Base-by-base conservation (phyloP, 2,888 invertebrate species). In the Callinectes sapidus region DNA sequence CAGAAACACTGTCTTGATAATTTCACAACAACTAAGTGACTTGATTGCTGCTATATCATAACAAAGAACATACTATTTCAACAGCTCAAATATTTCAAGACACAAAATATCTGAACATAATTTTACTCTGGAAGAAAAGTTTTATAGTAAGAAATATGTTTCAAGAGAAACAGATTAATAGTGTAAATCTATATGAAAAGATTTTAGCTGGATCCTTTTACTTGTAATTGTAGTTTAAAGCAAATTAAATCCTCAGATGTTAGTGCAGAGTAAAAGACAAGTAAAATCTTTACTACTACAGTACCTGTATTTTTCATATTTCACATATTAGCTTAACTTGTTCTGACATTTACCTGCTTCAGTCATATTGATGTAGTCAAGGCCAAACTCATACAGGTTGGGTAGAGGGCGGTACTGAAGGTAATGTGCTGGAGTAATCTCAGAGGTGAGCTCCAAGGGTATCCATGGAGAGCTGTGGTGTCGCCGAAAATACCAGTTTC, bases 331-430 rank as follows among this genome's bases (percentile, higher is more conserved):
- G 6, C 28, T 71, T n/a, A n/a, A 28, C n/a, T 71, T 71, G 71
- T 71, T 71, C 28, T 28, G n/a, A 28, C 5, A 87, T 81, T 90
- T 61, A 90, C 92, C 87, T 42, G 28, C 55, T 39, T 90, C 92
- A n/a, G 61, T 90, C 61, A 92, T 39, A 14, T 71, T 88, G 39
- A 92, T 71, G 14, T 87, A 90, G 54, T 92, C 92, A 23, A 88
- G 90, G 2, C 92, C 92, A 77, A 92, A 92, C 35, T 54, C 87
- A 42, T 90, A 92, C 8, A 77, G 48, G 8, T 10, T 32, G 28
- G 35, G 28, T 6, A 77, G 10, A 23, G 81, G 92, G 28, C 14
- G 35, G 39, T 55, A 92, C 5, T 90, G 71, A 13, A 92, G n/a
- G 88, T 85, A 90, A 28, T 87, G 14, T 42, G 77, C 77, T 14